phyloP scores from a whole-genome alignment of 2,888 invertebrate genomes.

The Tipula unca region DNA sequence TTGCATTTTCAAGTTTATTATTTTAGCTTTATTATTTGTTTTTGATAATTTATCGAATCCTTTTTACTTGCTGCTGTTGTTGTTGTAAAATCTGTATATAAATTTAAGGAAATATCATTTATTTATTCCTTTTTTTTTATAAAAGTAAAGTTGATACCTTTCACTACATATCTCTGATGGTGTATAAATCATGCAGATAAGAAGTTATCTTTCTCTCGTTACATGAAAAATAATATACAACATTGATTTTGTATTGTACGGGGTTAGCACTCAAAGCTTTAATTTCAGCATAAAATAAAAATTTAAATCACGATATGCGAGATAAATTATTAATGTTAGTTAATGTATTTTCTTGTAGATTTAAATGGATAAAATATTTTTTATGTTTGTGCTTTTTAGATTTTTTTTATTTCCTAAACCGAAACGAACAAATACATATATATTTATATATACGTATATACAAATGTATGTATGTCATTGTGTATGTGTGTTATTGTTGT shows the following conservation, averaged over 20 bases:
- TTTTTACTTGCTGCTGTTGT: neutral
- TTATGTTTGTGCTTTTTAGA: neutral
- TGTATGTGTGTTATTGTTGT: neutral
- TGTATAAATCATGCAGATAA: neutral
- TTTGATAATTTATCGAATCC: neutral
- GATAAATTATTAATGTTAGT: neutral
- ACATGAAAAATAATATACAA: neutral
- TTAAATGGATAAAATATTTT: neutral
- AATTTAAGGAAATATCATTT: neutral
- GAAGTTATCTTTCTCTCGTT: neutral
- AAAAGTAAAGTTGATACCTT: neutral
- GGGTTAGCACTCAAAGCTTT: neutral
- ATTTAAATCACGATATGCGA: neutral
- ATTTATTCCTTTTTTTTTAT: neutral
- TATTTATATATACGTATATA: too few relatives aligned
- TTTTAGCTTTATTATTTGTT: neutral
- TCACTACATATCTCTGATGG: neutral
- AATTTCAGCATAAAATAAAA: neutral
- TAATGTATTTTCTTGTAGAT: neutral
- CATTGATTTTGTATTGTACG: neutral
- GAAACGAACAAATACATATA: too few relatives aligned
- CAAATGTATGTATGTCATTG: neutral
- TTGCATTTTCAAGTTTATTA: neutral
- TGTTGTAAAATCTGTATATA: neutral
- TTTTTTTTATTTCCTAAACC: neutral